Conservation (phyloP, 2,797 vertebrate species). For the Coluber constrictor region DNA sequence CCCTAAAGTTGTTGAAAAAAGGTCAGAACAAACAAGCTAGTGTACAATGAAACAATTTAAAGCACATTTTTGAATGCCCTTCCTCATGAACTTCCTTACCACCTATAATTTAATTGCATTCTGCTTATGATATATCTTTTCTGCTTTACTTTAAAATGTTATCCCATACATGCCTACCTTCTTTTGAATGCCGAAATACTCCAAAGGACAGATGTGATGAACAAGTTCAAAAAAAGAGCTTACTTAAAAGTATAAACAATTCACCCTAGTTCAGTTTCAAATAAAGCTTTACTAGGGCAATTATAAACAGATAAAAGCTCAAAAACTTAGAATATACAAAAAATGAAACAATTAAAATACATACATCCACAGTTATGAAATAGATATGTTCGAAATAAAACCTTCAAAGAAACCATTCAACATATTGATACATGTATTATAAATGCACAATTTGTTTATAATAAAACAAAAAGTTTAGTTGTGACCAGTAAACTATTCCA, state of each 20-base stretch:
- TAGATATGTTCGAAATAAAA: not conserved
- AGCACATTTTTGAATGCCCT: not conserved
- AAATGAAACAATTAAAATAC: not conserved
- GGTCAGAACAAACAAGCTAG: not conserved
- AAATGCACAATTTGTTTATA: not conserved
- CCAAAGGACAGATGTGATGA: not conserved
- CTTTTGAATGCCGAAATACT: not conserved
- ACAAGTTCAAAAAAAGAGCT: not conserved
- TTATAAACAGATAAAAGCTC: not conserved
- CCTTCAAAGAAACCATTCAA: not conserved
- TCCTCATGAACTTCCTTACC: not conserved
- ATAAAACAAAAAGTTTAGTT: not conserved
- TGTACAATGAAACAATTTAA: not conserved
- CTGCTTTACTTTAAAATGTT: not conserved
- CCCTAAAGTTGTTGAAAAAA: not conserved
- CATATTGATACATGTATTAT: not conserved
- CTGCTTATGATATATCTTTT: not conserved
- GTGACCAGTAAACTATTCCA: not conserved
- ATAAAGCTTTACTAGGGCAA: not conserved
- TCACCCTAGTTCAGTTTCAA: not conserved
- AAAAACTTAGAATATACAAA: not conserved
- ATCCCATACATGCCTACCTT: not conserved
- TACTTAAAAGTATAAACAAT: not conserved
- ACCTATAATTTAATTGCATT: constrained; percentile 1
- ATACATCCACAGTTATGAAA: not conserved